A percentile compares a stretch with the other conserved stretches of the same genome.
Evolutionary conservation across 1,140 invertebrate genomes (phyloP).

Genomic region (Temnothorax curvispinosus): DNA sequence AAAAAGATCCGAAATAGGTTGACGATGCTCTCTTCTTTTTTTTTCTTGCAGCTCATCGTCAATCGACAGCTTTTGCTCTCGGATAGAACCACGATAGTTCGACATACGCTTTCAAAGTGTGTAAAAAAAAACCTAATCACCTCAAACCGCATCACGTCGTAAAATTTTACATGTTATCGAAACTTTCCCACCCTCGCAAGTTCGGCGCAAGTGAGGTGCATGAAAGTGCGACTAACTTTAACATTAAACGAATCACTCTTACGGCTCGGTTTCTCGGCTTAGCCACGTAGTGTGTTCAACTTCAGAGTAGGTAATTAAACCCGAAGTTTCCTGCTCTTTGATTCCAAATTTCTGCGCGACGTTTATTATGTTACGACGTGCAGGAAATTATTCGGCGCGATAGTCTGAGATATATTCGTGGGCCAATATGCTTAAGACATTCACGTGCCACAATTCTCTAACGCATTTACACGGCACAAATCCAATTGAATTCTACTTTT

Average conservation of each 20-base stretch:
- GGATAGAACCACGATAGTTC: neutral
- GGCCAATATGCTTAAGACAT: neutral
- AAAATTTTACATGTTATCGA: slow-evolving; percentile 57
- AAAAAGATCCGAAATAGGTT: slow-evolving; percentile 23
- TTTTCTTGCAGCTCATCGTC: neutral
- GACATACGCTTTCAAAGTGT: neutral
- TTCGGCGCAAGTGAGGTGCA: slow-evolving; percentile 28
- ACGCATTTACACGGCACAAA: neutral
- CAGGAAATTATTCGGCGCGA: slow-evolving; percentile 29
- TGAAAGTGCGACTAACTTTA: slow-evolving; percentile 65
- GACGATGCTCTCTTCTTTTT: neutral
- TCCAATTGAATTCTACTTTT: neutral
- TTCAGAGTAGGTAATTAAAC: slow-evolving; percentile 68
- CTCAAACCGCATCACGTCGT: slow-evolving; percentile 24
- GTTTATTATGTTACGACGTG: slow-evolving; percentile 66
- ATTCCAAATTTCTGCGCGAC: slow-evolving; percentile 45
- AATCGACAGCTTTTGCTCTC: neutral
- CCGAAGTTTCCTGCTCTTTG: slow-evolving; percentile 23
- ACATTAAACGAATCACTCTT: slow-evolving; percentile 68
- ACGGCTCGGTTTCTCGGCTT: slow-evolving; percentile 46
- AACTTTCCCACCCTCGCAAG: slow-evolving; percentile 36
- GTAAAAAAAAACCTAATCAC: slow-evolving; percentile 15
- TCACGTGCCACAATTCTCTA: neutral
- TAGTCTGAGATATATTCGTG: neutral
- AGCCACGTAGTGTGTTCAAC: slow-evolving; percentile 61